Evolutionary conservation across 1,140 invertebrate genomes (phyloP).

Genomic region (Papilio helenus): DNA sequence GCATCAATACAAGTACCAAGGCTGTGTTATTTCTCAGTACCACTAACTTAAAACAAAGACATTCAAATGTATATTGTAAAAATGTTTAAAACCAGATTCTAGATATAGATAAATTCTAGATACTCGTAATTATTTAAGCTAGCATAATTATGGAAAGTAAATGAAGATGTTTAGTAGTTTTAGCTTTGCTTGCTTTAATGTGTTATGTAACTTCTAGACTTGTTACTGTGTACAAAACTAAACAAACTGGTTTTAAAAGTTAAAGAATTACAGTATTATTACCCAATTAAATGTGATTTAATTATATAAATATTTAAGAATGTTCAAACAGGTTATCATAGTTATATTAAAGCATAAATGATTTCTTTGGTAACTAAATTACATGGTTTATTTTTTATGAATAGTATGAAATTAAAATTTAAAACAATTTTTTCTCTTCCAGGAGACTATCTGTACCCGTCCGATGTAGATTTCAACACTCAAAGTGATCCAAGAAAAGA

Average conservation of each 20-base stretch:
- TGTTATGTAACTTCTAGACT: background rate
- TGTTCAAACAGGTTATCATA: background rate
- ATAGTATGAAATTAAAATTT: background rate
- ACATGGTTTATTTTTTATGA: background rate
- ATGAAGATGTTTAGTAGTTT: background rate
- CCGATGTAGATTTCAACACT: conserved; percentile 66
- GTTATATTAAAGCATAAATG: background rate
- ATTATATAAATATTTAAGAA: background rate
- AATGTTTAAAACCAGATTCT: too few relatives aligned
- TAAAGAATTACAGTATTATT: background rate
- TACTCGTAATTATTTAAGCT: background rate
- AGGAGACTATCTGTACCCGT: conserved; percentile 75
- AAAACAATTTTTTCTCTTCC: conserved; percentile 49
- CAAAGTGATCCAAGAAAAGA: conserved; percentile 50
- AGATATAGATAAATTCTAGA: too few relatives aligned
- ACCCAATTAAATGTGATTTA: background rate
- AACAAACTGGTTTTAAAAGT: background rate
- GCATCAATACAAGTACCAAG: too few relatives aligned
- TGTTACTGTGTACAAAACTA: background rate
- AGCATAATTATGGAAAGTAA: background rate
- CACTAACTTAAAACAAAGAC: too few relatives aligned
- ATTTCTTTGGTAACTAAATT: background rate
- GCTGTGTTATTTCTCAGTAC: too few relatives aligned
- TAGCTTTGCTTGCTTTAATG: background rate
- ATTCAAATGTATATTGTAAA: too few relatives aligned